Evolutionary conservation across 2,113 vertebrate genomes (phyloP).

Genomic region (Coregonus clupeaformis): DNA sequence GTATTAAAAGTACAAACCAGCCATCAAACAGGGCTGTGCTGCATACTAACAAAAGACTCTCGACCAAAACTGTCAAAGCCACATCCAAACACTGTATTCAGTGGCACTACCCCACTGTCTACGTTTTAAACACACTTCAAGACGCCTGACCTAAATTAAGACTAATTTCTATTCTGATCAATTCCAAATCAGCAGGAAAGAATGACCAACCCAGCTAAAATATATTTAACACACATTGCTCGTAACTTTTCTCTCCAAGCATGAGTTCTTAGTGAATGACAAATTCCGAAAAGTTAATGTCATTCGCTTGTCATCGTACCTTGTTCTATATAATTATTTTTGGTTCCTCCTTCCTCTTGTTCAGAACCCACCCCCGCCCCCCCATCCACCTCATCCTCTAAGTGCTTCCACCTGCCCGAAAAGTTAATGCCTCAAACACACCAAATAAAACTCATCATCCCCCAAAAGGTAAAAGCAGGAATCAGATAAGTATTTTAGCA

Average conservation of each 20-base stretch:
- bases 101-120: conserved; percentile 36
- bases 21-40: conserved; percentile 67
- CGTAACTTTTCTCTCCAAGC: conserved; percentile 29
- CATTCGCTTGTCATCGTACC: conserved; percentile 48
- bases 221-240: conserved; percentile 35
- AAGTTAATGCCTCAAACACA: conserved; percentile 69
- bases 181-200: conserved; percentile 35
- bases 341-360: conserved; percentile 55
- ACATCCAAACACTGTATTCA: conserved; percentile 24
- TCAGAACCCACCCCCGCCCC: conserved; percentile 39
- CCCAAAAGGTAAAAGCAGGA: conserved; percentile 50
- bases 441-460: conserved; percentile 67
- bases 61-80: conserved; percentile 36
- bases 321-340: conserved; percentile 57
- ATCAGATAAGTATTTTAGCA: conserved; percentile 62
- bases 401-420: conserved; percentile 72
- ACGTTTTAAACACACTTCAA: conserved; percentile 57
- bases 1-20: conserved; percentile 79
- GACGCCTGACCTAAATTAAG: conserved; percentile 65
- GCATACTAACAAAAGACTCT: conserved; percentile 26
- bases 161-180: conserved; percentile 37
- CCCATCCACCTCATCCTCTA: conserved; percentile 47
- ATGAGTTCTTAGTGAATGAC: conserved; percentile 15
- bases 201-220: conserved; percentile 37
- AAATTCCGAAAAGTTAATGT: conserved; percentile 49